These are phyloP conservation scores for Cheilosia vernalis DNA, from an alignment of 2,888 invertebrate species.

Conservation along the genomic window DNA sequence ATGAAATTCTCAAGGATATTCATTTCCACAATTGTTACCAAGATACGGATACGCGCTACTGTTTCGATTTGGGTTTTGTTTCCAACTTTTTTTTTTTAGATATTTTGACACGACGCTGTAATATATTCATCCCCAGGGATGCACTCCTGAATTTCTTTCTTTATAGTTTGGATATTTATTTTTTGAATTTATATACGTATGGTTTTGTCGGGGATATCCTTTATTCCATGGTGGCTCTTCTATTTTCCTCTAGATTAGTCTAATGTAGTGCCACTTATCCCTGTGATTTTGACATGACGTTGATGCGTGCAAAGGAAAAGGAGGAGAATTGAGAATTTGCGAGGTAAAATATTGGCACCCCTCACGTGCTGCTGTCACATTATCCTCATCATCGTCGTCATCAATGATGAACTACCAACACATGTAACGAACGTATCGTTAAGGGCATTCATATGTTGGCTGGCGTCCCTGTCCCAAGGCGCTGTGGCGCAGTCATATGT, in stretches of 20 bases:
- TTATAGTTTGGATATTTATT: slow-evolving; percentile 38
- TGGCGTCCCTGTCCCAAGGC: slow-evolving; percentile 28
- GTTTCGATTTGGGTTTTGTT: slow-evolving; percentile 63
- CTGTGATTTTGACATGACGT: slow-evolving; percentile 69
- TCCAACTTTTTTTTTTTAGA: slow-evolving; percentile 34
- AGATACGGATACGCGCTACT: slow-evolving; percentile 18
- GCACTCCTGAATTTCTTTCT: slow-evolving; percentile 66
- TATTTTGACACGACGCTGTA: slow-evolving; percentile 64
- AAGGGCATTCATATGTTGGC: slow-evolving; percentile 35
- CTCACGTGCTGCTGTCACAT: slow-evolving; percentile 68
- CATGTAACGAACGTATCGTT: slow-evolving; percentile 8
- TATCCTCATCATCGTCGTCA: slow-evolving; percentile 66
- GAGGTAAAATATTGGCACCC: slow-evolving; percentile 58
- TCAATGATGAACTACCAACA: slow-evolving; percentile 53
- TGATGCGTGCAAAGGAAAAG: slow-evolving; percentile 59
- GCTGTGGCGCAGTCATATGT: slow-evolving; percentile 23
- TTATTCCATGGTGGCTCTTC: slow-evolving; percentile 59
- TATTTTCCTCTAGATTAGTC: slow-evolving; percentile 68
- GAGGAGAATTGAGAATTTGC: slow-evolving; percentile 21
- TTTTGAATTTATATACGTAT: slow-evolving; percentile 12
- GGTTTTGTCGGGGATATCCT: slow-evolving; percentile 52
- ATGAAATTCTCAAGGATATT: slow-evolving; percentile 71
- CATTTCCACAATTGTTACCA: slow-evolving; percentile 61
- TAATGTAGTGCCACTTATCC: slow-evolving; percentile 74
- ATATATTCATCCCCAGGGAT: slow-evolving; percentile 74